Conservation (phyloP, 2,113 vertebrate genomes). For the Cololabis saira region DNA sequence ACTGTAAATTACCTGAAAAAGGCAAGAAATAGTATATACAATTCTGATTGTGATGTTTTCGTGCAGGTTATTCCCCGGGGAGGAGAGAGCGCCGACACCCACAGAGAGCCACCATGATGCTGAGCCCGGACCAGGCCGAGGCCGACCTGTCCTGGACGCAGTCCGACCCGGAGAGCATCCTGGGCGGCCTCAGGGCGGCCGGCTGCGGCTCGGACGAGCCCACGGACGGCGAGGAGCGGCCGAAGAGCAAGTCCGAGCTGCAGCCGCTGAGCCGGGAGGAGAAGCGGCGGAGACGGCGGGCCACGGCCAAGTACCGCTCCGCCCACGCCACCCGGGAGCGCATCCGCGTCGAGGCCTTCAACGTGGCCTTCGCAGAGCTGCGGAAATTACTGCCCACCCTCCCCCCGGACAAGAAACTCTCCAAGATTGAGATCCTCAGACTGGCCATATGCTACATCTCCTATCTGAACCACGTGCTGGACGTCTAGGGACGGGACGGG, state of each 20-base stretch:
- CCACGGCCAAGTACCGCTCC: conserved; percentile 82
- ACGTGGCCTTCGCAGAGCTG: conserved; percentile 88
- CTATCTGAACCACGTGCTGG: conserved; percentile 89
- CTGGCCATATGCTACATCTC: conserved; percentile 91
- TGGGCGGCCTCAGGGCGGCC: conserved; percentile 85
- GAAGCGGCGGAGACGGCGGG: conserved; percentile 85
- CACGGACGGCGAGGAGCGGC: conserved; percentile 73
- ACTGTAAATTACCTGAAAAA: too few relatives aligned
- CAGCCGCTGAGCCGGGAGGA: conserved; percentile 90
- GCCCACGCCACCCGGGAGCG: conserved; percentile 81
- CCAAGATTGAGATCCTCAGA: conserved; percentile 90
- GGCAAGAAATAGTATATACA: too few relatives aligned
- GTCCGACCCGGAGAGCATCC: conserved; percentile 90
- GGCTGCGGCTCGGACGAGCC: conserved; percentile 85
- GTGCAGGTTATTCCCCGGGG: too few relatives aligned
- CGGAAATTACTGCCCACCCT: conserved; percentile 86
- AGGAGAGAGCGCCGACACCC: conserved; percentile 22
- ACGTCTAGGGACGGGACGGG: conserved; percentile 78
- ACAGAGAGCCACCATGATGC: conserved; percentile 90
- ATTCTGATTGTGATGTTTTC: too few relatives aligned
- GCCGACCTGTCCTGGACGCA: conserved; percentile 91
- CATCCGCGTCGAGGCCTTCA: conserved; percentile 89
- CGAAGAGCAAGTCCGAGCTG: conserved; percentile 81
- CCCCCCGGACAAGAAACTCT: conserved; percentile 89
- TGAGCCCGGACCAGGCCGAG: conserved; percentile 94